Percentiles rank a stretch among this genome's conserved stretches.
phyloP scores from a whole-genome alignment of 2,797 vertebrate genomes.

The Synanceia verrucosa region DNA sequence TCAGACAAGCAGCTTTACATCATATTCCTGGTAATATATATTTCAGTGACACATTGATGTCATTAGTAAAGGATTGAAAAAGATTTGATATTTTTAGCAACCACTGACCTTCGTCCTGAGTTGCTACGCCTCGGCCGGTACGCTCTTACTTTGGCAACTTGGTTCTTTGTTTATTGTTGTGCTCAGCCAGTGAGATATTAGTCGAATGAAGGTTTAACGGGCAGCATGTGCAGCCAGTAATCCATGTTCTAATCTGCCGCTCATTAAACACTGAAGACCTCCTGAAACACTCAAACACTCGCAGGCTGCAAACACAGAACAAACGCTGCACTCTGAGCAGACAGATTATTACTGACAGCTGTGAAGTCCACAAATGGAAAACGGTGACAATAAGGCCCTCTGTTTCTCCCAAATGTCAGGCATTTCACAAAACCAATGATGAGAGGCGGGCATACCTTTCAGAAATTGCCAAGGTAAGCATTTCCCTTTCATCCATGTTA shows the following conservation, averaged over 20 bases:
- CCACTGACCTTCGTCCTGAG: conserved; percentile 28
- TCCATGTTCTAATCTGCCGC: conserved; percentile 61
- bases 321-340: background rate
- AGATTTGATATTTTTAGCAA: conserved; percentile 35
- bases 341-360: conserved; percentile 15
- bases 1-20: conserved; percentile 38
- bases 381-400: conserved; percentile 2
- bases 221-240: conserved; percentile 52
- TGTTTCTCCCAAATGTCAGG: conserved; percentile 74
- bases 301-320: conserved; percentile 13
- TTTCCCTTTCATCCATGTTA: conserved; percentile 1
- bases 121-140: background rate
- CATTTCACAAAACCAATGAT: conserved; percentile 88
- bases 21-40: conserved; percentile 1
- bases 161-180: conserved; percentile 72
- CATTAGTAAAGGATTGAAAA: conserved; percentile 44
- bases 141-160: conserved; percentile 7
- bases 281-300: conserved; percentile 19
- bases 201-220: conserved; percentile 46
- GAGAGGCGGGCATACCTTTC: conserved; percentile 83
- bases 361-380: background rate
- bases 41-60: conserved; percentile 15
- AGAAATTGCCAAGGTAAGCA: conserved; percentile 88
- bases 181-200: conserved; percentile 42
- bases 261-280: conserved; percentile 51